These are phyloP conservation scores for Setipinna tenuifilis DNA, from an alignment of 2,797 vertebrate genomes.

Conservation along the genomic window DNA sequence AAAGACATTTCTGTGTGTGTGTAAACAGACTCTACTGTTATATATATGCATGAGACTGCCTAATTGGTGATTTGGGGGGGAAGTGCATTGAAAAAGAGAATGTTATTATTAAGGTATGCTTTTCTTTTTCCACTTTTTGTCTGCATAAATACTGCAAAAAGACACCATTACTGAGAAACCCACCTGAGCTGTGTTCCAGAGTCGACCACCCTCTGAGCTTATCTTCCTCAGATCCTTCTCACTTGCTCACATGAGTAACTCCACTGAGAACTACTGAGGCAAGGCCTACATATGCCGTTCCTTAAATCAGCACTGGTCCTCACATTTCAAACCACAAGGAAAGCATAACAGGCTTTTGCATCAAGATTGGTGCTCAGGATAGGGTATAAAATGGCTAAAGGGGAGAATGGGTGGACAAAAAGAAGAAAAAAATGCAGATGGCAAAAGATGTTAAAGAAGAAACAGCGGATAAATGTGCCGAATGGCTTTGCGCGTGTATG, in stretches of 20 bases:
- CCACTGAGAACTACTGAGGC: neutral
- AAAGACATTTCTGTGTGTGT: neutral
- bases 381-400: neutral
- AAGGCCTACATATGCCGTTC: neutral
- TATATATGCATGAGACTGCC: too few species aligned
- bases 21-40: too few species aligned
- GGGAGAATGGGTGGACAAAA: neutral
- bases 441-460: neutral
- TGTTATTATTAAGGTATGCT: too few species aligned
- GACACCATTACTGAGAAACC: too few species aligned
- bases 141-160: neutral
- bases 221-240: neutral
- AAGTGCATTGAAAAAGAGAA: too few species aligned
- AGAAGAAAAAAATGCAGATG: neutral
- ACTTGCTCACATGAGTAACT: neutral
- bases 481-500: neutral
- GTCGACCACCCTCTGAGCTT: neutral
- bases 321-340: neutral
- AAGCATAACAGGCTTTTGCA: neutral
- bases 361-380: neutral
- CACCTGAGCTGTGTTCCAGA: neutral
- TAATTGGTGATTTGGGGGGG: too few species aligned
- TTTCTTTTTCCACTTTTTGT: too few species aligned
- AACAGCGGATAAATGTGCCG: neutral
- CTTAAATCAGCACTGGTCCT: neutral